phyloP scores from a whole-genome alignment of 1,140 invertebrate genomes.

The Psix sp. region DNA sequence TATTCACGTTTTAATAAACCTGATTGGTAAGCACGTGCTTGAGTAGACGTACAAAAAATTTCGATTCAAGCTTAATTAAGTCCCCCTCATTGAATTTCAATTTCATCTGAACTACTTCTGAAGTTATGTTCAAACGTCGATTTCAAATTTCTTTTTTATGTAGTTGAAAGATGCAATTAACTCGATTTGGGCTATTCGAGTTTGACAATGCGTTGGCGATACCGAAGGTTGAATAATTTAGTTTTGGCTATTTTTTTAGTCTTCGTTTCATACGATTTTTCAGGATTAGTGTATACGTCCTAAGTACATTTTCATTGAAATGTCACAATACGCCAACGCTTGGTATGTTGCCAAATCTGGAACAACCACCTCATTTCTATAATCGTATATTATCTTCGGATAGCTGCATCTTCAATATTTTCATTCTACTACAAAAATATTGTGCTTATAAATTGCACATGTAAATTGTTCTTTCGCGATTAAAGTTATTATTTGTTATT shows the following conservation, averaged over 20 bases:
- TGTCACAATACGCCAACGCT: constrained; percentile 50
- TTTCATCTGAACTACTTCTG: no score
- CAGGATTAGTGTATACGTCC: constrained; percentile 12
- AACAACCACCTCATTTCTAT: constrained; percentile 55
- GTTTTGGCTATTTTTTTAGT: constrained; percentile 2
- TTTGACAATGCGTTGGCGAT: constrained; percentile 7
- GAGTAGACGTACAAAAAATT: no score
- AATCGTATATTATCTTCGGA: constrained; percentile 42
- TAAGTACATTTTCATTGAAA: constrained; percentile 46
- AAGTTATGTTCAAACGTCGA: no score
- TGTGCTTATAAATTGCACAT: no score
- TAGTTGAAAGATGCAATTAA: neutral
- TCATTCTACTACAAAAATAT: no score
- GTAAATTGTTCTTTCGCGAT: no score
- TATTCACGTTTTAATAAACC: constrained; percentile 28
- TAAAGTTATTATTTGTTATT: no score
- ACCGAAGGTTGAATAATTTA: constrained; percentile 5
- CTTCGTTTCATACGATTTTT: constrained; percentile 10
- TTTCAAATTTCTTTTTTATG: no score
- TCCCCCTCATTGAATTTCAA: no score
- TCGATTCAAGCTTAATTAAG: no score
- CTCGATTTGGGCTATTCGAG: constrained; percentile 2
- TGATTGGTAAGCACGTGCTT: no score
- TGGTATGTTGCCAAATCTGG: constrained; percentile 47
- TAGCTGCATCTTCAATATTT: constrained; percentile 41